A percentile compares a stretch with the other conserved stretches of the same genome.
phyloP scores from a whole-genome alignment of 2,888 invertebrate species.

The Strigamia transsilvanica region DNA sequence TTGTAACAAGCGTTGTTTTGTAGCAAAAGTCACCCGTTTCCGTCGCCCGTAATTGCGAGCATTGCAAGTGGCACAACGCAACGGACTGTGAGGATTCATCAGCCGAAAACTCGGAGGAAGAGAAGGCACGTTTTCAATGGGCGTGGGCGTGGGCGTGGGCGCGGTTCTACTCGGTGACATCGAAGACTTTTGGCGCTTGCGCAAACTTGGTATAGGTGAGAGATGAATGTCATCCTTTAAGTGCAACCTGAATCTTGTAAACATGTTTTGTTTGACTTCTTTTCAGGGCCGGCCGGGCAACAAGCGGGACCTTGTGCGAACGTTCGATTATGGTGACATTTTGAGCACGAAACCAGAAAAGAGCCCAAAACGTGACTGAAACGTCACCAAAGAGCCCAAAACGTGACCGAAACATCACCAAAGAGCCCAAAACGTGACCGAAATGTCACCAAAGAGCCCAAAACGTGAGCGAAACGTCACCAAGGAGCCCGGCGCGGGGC shows the following conservation, averaged over 20 bases:
- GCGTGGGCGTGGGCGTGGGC: background rate
- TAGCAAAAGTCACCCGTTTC: constrained; percentile 56
- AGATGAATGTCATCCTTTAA: constrained; percentile 76
- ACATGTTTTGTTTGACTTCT: constrained; percentile 11
- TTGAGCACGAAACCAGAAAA: too few species aligned
- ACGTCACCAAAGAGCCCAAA: too few species aligned
- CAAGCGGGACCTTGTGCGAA: too few species aligned
- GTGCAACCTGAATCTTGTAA: constrained; percentile 37
- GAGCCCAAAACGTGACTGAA: too few species aligned
- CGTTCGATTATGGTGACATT: too few species aligned
- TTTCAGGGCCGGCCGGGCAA: too few species aligned
- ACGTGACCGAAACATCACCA: too few species aligned
- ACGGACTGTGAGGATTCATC: constrained; percentile 60
- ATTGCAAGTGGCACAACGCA: constrained; percentile 60
- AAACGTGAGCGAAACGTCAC: too few species aligned
- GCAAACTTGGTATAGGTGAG: constrained; percentile 83
- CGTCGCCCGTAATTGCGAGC: constrained; percentile 57
- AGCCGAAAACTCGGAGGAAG: constrained; percentile 80
- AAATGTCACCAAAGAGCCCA: too few species aligned
- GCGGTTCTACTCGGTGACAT: background rate
- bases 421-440: too few species aligned
- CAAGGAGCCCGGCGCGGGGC: too few species aligned
- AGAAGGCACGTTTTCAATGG: constrained; percentile 64
- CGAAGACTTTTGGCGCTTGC: constrained; percentile 63
- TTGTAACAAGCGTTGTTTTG: constrained; percentile 71